Evolutionary conservation across 1,140 invertebrate species (phyloP).

Genomic region (Drosophila neocordata): DNA sequence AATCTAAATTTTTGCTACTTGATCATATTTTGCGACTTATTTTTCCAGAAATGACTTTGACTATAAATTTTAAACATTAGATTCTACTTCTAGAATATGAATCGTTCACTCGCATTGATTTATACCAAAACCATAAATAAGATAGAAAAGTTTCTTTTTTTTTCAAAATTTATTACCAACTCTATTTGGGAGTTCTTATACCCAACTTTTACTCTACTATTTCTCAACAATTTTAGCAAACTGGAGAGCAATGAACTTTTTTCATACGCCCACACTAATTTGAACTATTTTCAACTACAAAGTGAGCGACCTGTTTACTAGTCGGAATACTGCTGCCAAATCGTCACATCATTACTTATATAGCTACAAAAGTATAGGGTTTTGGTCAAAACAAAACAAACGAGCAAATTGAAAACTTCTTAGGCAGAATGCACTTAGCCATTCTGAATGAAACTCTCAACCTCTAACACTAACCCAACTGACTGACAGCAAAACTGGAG

Average conservation of each 20-base stretch:
- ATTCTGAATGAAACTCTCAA: slow-evolving; percentile 24
- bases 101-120: background rate
- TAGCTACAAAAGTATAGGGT: slow-evolving; percentile 67
- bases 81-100: too few relatives aligned
- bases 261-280: slow-evolving; percentile 31
- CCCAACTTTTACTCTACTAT: background rate
- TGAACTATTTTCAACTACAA: slow-evolving; percentile 12
- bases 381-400: slow-evolving; percentile 44
- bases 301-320: slow-evolving; percentile 9
- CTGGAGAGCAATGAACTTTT: slow-evolving; percentile 26
- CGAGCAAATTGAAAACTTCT: slow-evolving; percentile 73
- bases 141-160: too few relatives aligned
- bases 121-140: slow-evolving; percentile 8
- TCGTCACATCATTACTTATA: slow-evolving; percentile 81
- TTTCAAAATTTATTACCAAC: background rate
- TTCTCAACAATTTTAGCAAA: background rate
- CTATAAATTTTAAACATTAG: too few relatives aligned
- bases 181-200: background rate
- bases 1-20: too few relatives aligned
- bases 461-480: slow-evolving; percentile 17
- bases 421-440: slow-evolving; percentile 64
- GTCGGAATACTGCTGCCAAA: slow-evolving; percentile 47
- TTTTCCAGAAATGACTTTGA: too few relatives aligned
- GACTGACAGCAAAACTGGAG: slow-evolving; percentile 54
- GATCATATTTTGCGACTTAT: too few relatives aligned